A percentile compares a stretch with the other conserved stretches of the same genome.
These are phyloP conservation scores for Arothron firmamentum DNA, from an alignment of 2,113 vertebrate species.

Conservation along the genomic window DNA sequence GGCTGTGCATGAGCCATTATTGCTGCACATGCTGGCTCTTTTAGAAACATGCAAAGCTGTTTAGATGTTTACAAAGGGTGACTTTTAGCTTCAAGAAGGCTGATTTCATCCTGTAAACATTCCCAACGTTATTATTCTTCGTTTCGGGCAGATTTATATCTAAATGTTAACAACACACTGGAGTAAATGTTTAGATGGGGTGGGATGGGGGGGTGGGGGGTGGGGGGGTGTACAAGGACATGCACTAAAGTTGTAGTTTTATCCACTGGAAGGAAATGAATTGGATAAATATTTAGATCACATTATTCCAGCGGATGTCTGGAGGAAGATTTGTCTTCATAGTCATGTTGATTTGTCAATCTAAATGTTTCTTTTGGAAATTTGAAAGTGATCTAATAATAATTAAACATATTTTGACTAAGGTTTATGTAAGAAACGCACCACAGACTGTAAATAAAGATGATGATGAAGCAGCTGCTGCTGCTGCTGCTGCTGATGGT, in stretches of 20 bases:
- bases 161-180: slow-evolving; percentile 66
- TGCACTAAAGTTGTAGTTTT: slow-evolving; percentile 38
- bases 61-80: slow-evolving; percentile 48
- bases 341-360: slow-evolving; percentile 30
- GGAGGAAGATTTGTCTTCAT: slow-evolving; percentile 41
- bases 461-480: too few relatives aligned
- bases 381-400: too few relatives aligned
- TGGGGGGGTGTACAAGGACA: slow-evolving; percentile 36
- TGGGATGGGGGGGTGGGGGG: not conserved
- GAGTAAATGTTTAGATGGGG: slow-evolving; percentile 70
- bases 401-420: too few relatives aligned
- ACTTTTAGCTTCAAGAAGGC: slow-evolving; percentile 60
- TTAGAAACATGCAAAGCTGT: slow-evolving; percentile 33
- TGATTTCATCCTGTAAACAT: slow-evolving; percentile 63
- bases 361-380: slow-evolving; percentile 17
- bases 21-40: slow-evolving; percentile 23
- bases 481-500: too few relatives aligned
- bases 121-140: slow-evolving; percentile 68
- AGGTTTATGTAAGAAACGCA: too few relatives aligned
- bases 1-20: slow-evolving; percentile 2
- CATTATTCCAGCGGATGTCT: slow-evolving; percentile 60
- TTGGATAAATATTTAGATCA: slow-evolving; percentile 74
- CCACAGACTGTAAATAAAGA: too few relatives aligned
- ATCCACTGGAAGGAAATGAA: slow-evolving; percentile 63
- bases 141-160: slow-evolving; percentile 66